Base-by-base conservation (phyloP, 2,888 invertebrate genomes). In the Machimus rusticus region DNA sequence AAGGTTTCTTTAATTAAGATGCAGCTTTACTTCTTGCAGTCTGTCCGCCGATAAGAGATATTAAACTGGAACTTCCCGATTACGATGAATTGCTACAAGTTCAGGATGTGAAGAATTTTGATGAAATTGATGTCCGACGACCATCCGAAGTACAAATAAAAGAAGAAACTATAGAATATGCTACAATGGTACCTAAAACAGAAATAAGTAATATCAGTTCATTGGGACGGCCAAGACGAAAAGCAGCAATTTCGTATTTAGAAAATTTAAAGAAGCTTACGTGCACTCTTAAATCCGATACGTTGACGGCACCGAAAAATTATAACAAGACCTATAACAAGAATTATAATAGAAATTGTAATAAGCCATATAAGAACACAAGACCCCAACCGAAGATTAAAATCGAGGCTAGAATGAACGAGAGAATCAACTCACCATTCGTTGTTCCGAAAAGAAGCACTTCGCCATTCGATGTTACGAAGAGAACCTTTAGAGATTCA, bases 21-120 rank as follows among this genome's bases (percentile, higher is more conserved):
- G 12, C 51, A 79, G 79, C 79, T 79, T 79, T 79, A 51, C 51
- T 79, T 79, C 79, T 79, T 79, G 51, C 79, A 79, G 79, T 79
- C 46, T 46, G n/a, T 46, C 51, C 79, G 23, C 51, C 79, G 55
- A 5, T 78, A 43, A 78, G 23, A 14, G 28, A 46, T 31, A 79
- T 79, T 23, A 79, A 79, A 79, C 39, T 51, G 79, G 79, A 79
- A 51, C 51, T 46, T 16, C 66, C 28, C 66, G 79, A 16, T 23
- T 78, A 23, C 9, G 78, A 78, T 23, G 43, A 37, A 14, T 78
- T 78, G 8, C 12, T 43, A 37, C 78, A 37, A 39, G 9, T 37
- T 9, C 37, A 19, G 39, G 77, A 77, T 16, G 39, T 23, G 16
- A 79, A 28, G 79, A 79, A 55, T 28, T 51, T 51, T 31, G 6